These are phyloP conservation scores for Lasioglossum leucozonium DNA, from an alignment of 2,888 invertebrate species.

Conservation along the genomic window DNA sequence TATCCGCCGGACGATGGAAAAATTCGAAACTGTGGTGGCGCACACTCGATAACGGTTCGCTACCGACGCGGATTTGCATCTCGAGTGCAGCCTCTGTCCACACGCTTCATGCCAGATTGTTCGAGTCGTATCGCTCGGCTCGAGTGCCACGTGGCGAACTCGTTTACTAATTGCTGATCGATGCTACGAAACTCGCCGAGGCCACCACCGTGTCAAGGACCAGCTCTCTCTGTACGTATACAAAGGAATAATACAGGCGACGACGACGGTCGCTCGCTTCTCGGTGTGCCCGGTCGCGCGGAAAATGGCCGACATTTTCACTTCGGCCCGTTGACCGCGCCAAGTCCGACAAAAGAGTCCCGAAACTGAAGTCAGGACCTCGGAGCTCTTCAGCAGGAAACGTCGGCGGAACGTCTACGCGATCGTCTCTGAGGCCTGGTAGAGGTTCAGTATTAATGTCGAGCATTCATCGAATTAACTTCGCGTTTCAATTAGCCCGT, in stretches of 20 bases:
- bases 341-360: too few relatives aligned
- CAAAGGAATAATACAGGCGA: slow-evolving; percentile 50
- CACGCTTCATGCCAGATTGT: slow-evolving; percentile 47
- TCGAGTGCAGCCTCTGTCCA: slow-evolving; percentile 45
- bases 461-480: too few relatives aligned
- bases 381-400: too few relatives aligned
- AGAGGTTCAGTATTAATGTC: too few relatives aligned
- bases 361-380: too few relatives aligned
- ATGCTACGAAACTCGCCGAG: slow-evolving; percentile 63
- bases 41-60: slow-evolving; percentile 2
- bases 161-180: slow-evolving; percentile 77
- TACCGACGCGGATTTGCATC: slow-evolving; percentile 56
- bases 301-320: neutral
- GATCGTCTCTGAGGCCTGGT: too few relatives aligned
- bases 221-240: neutral
- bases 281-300: neutral
- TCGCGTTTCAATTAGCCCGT: neutral
- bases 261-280: slow-evolving; percentile 18
- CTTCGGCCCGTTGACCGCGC: too few relatives aligned
- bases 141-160: slow-evolving; percentile 63
- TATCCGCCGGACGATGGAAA: neutral
- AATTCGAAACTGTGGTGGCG: neutral
- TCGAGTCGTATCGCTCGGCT: slow-evolving; percentile 45
- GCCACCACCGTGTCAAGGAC: slow-evolving; percentile 67
- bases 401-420: too few relatives aligned